Percentiles rank a stretch among this genome's conserved stretches.
phyloP scores from a whole-genome alignment of 2,888 invertebrate genomes.

The Cryptophagus acutangulus region DNA sequence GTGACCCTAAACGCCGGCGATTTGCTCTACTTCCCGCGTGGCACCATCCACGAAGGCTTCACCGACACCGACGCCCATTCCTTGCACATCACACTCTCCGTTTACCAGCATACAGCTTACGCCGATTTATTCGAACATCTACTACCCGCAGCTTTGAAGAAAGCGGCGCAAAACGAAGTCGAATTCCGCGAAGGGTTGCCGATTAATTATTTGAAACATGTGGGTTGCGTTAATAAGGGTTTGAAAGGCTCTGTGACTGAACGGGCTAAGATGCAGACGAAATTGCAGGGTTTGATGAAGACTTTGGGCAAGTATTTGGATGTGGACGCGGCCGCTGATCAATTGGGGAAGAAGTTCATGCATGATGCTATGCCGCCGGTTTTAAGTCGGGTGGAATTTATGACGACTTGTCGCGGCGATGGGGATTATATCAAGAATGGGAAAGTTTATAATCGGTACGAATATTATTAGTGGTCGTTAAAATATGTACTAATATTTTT shows the following conservation, averaged over 20 bases:
- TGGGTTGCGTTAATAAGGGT: constrained; percentile 67
- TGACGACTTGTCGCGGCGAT: constrained; percentile 67
- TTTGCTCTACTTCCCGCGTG: constrained; percentile 88
- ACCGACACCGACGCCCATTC: constrained; percentile 80
- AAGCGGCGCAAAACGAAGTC: constrained; percentile 65
- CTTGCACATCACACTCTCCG: constrained; percentile 89
- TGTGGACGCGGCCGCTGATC: constrained; percentile 78
- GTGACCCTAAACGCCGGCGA: constrained; percentile 80
- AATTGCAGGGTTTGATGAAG: constrained; percentile 54
- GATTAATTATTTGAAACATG: constrained; percentile 65
- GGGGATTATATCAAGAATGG: constrained; percentile 66
- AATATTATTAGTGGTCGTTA: neutral
- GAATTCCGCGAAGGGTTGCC: constrained; percentile 73
- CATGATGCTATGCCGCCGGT: constrained; percentile 85
- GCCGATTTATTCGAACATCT: constrained; percentile 81
- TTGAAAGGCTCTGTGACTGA: constrained; percentile 39
- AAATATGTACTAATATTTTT: constrained; percentile 2
- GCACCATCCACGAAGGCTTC: constrained; percentile 79
- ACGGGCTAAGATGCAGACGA: constrained; percentile 40
- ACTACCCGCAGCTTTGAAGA: constrained; percentile 68
- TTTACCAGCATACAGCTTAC: constrained; percentile 87
- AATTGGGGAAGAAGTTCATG: constrained; percentile 77
- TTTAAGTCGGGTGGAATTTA: constrained; percentile 60
- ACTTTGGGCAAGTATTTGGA: constrained; percentile 59
- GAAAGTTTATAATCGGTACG: constrained; percentile 52